Evolutionary conservation across 2,113 vertebrate species (phyloP).

Genomic region (Calyptommatus sinebrachiatus): DNA sequence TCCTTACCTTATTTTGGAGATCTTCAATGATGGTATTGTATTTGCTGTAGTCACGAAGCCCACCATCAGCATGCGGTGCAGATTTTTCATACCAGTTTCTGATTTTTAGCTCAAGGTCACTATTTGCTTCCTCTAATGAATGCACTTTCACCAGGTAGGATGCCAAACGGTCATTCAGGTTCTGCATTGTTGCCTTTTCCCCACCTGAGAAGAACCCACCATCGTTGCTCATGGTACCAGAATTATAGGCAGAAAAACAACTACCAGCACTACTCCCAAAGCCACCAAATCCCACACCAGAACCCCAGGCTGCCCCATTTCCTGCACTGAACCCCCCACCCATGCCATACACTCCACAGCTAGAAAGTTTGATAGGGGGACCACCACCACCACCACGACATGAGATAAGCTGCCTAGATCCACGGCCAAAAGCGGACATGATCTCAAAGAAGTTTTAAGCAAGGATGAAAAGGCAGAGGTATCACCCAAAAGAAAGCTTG

Average conservation of each 20-base stretch:
- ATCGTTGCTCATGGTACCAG: not conserved
- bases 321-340: not conserved
- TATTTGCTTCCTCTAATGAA: constrained; percentile 55
- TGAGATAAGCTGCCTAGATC: constrained; percentile 48
- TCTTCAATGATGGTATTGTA: constrained; percentile 60
- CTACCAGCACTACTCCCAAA: not conserved
- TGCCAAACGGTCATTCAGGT: constrained; percentile 28
- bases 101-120: constrained; percentile 64
- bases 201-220: constrained; percentile 1
- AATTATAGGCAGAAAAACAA: not conserved
- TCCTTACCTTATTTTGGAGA: constrained; percentile 59
- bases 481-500: not conserved
- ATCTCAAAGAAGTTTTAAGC: not conserved
- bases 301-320: constrained; percentile 4
- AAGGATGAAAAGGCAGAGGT: not conserved
- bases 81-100: constrained; percentile 64
- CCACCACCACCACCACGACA: constrained; percentile 46
- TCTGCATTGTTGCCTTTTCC: constrained; percentile 33
- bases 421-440: constrained; percentile 55
- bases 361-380: not conserved
- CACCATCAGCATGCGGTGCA: constrained; percentile 50
- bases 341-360: constrained; percentile 17
- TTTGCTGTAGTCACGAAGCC: constrained; percentile 56
- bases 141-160: constrained; percentile 23
- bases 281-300: constrained; percentile 10